These are phyloP conservation scores for Drosophila helvetica DNA, from an alignment of 2,888 invertebrate species.

Conservation along the genomic window DNA sequence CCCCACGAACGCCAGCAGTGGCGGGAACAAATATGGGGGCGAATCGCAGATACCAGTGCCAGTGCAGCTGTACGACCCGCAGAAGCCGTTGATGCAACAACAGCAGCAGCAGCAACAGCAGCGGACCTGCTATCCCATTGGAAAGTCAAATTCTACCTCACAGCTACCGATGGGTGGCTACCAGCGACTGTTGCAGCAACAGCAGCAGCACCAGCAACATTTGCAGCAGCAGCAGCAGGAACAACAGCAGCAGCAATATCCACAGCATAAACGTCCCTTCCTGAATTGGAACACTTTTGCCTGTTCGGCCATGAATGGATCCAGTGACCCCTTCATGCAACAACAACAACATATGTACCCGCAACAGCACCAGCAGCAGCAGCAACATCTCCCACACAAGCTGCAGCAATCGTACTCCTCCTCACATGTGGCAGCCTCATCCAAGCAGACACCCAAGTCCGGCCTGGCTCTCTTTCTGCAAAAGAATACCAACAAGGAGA, in stretches of 20 bases:
- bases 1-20: constrained; percentile 45
- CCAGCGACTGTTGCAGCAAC: constrained; percentile 74
- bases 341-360: constrained; percentile 61
- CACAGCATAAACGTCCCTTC: constrained; percentile 81
- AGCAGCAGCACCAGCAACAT: constrained; percentile 53
- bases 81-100: constrained; percentile 63
- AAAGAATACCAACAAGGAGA: constrained; percentile 79
- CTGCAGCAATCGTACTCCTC: constrained; percentile 72
- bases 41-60: constrained; percentile 75
- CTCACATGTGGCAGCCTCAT: constrained; percentile 60
- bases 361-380: constrained; percentile 58
- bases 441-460: constrained; percentile 67
- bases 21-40: constrained; percentile 51
- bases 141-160: constrained; percentile 83
- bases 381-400: constrained; percentile 65
- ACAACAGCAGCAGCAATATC: constrained; percentile 62
- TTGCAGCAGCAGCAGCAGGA: constrained; percentile 43
- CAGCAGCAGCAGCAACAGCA: constrained; percentile 61
- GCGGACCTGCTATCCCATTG: constrained; percentile 78
- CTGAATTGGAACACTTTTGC: constrained; percentile 82
- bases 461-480: constrained; percentile 65
- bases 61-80: constrained; percentile 69
- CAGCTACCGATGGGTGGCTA: constrained; percentile 81
- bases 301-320: constrained; percentile 78
- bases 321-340: constrained; percentile 77